Conservation (phyloP, 2,888 invertebrate genomes). For the Apamea anceps region DNA sequence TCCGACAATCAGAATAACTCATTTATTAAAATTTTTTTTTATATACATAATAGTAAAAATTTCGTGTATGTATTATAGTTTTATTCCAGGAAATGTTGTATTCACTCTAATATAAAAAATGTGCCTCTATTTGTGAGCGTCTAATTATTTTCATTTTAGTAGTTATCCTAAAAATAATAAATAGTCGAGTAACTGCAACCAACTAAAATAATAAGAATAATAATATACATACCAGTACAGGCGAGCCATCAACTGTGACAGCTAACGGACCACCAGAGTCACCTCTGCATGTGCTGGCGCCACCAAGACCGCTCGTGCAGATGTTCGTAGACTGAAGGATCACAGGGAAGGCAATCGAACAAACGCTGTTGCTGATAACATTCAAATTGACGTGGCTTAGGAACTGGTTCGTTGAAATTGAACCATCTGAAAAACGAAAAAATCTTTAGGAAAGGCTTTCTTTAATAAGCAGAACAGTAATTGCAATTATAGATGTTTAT, state of each 20-base stretch:
- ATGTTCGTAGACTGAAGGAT: constrained; percentile 73
- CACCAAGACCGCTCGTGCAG: constrained; percentile 76
- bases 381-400: constrained; percentile 71
- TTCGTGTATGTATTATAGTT: no score
- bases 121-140: neutral
- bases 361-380: constrained; percentile 74
- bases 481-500: neutral
- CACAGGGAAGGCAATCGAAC: constrained; percentile 70
- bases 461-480: neutral
- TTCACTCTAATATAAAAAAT: neutral
- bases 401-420: constrained; percentile 63
- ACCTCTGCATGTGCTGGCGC: constrained; percentile 19
- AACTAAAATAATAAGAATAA: neutral
- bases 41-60: no score
- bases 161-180: neutral
- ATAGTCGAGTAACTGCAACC: neutral
- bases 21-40: no score
- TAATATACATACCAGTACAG: constrained; percentile 71
- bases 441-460: neutral
- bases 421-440: constrained; percentile 59
- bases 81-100: neutral
- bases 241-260: constrained; percentile 55
- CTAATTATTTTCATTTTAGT: neutral
- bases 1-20: neutral
- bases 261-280: constrained; percentile 80